Evolutionary conservation across 1,140 invertebrate species (phyloP), one percentile per base, ranked within the genome.

Genomic region (Sitophilus oryzae): DNA sequence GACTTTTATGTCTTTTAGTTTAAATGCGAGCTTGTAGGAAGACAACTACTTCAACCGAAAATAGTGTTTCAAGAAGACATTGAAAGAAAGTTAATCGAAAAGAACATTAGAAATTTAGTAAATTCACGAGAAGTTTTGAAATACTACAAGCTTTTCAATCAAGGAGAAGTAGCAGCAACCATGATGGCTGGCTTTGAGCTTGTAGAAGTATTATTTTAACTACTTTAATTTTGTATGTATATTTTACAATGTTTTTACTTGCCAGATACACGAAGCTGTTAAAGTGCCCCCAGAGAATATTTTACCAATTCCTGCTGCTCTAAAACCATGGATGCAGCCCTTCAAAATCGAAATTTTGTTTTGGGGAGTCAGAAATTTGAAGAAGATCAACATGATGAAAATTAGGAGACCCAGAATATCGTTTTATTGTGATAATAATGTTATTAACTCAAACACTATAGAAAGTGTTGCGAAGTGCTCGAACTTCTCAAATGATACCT

Each of bases 351-450:
- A 84, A 52, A 71, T 82, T 3, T 76, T 81, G 45, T 82, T 82
- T 69, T 84, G 81, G 82, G 82, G 82, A 14, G 66, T 83, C 0
- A 66, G 81, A 16, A 73, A 82, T 40, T 67, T 82, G 53, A 75
- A 71, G 47, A 77, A 75, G 60, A 60, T 77, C 3, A 64, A 74
- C 52, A 66, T 68, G 8, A 44, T 66, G 0, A 66, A 72, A 0
- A 75, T 79, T 0, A 71, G 71, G 30, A 77, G 74, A 55, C 81
- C 80, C 0, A 76, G 74, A 62, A 74, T 81, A 10, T 60, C 76
- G 0, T 61, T 83, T 0, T 78, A 82, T 58, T 79, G 78, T 35
- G 72, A 72, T 1, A 76, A 79, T 2, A 52, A 76, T 2, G 62
- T 64, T 16, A 58, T 82, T 5, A 77, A 77, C 50, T 82, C 81